Conservation (phyloP, 2,113 vertebrate species). For the Lethenteron reissneri region DNA sequence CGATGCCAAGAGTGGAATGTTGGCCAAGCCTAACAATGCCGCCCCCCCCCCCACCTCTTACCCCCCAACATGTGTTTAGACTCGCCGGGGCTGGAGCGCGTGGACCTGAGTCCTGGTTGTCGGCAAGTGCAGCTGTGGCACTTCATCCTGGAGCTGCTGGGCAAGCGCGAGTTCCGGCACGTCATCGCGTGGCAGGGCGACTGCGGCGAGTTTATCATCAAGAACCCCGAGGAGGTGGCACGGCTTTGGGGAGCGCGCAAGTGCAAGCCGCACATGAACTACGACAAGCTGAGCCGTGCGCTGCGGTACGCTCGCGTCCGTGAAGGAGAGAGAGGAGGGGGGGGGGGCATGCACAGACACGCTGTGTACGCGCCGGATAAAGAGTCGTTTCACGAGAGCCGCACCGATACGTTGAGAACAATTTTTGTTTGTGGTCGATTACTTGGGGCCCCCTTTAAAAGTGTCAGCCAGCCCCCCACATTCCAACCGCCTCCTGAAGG, state of each 20-base stretch:
- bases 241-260: slow-evolving; percentile 62
- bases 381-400: slow-evolving; percentile 18
- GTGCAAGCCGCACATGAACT: slow-evolving; percentile 79
- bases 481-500: too few species aligned
- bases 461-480: too few species aligned
- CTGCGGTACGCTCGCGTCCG: slow-evolving; percentile 29
- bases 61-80: too few species aligned
- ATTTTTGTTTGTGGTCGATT: too few species aligned
- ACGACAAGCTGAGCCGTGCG: slow-evolving; percentile 62
- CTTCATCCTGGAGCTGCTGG: slow-evolving; percentile 58
- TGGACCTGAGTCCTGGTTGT: slow-evolving; percentile 49
- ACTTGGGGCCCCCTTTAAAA: too few species aligned
- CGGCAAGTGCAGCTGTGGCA: slow-evolving; percentile 77
- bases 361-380: slow-evolving; percentile 36
- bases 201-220: slow-evolving; percentile 73
- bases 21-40: too few species aligned
- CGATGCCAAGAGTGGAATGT: too few species aligned
- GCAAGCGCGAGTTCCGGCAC: slow-evolving; percentile 54
- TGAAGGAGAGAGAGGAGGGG: not conserved
- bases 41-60: too few species aligned
- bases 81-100: too few species aligned
- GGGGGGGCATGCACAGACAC: not conserved
- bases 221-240: slow-evolving; percentile 55
- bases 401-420: too few species aligned
- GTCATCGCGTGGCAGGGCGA: slow-evolving; percentile 84